These are phyloP conservation scores for Germaria angustata DNA, from an alignment of 2,888 invertebrate species.

Conservation along the genomic window DNA sequence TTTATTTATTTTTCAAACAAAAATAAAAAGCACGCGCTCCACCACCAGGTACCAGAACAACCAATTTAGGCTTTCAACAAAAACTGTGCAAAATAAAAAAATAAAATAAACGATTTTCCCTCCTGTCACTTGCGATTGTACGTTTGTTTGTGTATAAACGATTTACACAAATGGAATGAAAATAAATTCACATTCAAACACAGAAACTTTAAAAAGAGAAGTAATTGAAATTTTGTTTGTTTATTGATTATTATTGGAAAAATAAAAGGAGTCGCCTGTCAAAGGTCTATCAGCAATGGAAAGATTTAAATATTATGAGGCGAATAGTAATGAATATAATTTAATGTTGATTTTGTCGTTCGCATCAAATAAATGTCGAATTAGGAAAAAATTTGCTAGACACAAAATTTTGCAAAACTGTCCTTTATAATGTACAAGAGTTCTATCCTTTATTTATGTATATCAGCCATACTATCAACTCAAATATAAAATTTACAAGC, in stretches of 20 bases:
- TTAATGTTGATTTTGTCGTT: not conserved
- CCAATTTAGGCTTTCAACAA: conserved; percentile 4
- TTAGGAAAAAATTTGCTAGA: not conserved
- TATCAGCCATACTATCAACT: too few species aligned
- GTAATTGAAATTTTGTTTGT: not conserved
- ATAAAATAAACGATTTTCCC: not conserved
- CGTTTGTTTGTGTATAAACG: not conserved
- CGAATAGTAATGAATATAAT: not conserved
- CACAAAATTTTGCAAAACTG: not conserved
- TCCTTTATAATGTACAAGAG: too few species aligned
- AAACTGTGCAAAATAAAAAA: not conserved
- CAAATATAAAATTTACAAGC: too few species aligned
- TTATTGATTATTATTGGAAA: not conserved
- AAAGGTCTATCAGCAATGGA: not conserved
- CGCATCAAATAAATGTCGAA: not conserved
- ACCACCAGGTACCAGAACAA: conserved; percentile 8
- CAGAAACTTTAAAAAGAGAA: not conserved
- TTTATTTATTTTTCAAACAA: not conserved
- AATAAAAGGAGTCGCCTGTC: not conserved
- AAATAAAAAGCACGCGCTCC: not conserved
- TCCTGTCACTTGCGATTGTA: not conserved
- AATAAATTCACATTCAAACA: not conserved
- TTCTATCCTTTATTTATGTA: too few species aligned
- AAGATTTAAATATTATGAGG: not conserved
- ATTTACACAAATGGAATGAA: not conserved